Conservation (phyloP, 2,888 invertebrate genomes). For the Andrena minutula region DNA sequence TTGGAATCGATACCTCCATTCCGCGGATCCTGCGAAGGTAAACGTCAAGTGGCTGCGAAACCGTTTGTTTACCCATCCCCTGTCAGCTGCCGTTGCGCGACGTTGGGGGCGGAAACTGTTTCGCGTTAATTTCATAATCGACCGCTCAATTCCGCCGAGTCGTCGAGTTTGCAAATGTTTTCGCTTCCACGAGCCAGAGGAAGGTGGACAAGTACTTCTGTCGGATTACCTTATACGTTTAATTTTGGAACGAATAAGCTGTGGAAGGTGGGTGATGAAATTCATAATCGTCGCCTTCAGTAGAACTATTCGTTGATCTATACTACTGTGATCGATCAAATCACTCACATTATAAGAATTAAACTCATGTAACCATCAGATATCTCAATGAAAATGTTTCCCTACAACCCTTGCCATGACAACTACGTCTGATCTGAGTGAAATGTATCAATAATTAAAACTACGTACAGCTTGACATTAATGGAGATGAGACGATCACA, state of each 20-base stretch:
- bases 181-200: background rate
- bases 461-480: no score
- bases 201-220: background rate
- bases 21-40: conserved; percentile 37
- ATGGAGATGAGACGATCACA: no score
- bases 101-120: background rate
- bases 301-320: conserved; percentile 6
- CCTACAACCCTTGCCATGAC: no score
- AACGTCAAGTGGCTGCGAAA: background rate
- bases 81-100: conserved; percentile 11
- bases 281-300: background rate
- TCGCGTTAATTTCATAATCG: conserved; percentile 40
- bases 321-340: background rate
- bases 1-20: conserved; percentile 59
- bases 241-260: no score
- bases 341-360: no score
- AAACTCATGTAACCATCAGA: no score
- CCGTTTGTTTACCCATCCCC: conserved; percentile 29
- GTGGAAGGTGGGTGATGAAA: no score
- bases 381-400: background rate
- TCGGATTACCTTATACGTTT: no score
- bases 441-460: no score
- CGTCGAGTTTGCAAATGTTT: background rate
- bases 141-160: conserved; percentile 10
- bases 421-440: no score